These are phyloP conservation scores for Keiferia lycopersicella DNA, from an alignment of 2,888 invertebrate species.

Conservation along the genomic window DNA sequence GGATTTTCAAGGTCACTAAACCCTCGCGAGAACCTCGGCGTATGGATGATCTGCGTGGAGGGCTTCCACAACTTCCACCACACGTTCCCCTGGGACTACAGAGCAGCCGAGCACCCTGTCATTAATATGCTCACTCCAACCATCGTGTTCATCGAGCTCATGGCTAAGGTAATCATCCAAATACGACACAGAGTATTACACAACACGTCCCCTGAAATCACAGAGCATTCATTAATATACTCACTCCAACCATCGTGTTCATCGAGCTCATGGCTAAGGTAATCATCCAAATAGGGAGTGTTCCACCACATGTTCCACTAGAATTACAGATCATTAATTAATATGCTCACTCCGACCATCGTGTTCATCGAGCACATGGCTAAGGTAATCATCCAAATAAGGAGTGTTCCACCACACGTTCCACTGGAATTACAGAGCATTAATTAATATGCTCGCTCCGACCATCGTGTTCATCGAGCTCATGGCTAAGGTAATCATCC, in stretches of 20 bases:
- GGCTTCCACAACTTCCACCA: constrained; percentile 95
- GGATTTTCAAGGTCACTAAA: constrained; percentile 77
- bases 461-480: constrained; percentile 86
- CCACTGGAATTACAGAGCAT: constrained; percentile 90
- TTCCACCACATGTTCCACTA: constrained; percentile 91
- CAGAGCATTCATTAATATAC: constrained; percentile 82
- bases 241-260: constrained; percentile 85
- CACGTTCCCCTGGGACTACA: constrained; percentile 89
- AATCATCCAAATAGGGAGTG: constrained; percentile 79
- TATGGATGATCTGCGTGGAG: constrained; percentile 86
- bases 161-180: constrained; percentile 66
- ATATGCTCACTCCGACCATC: constrained; percentile 85
- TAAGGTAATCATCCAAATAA: not conserved
- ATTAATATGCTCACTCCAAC: constrained; percentile 85
- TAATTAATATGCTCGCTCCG: constrained; percentile 83
- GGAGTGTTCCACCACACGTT: constrained; percentile 92
- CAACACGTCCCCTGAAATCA: constrained; percentile 90
- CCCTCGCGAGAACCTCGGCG: constrained; percentile 86
- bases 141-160: constrained; percentile 85
- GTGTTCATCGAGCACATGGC: constrained; percentile 87
- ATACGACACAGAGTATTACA: constrained; percentile 93
- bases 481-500: constrained; percentile 76
- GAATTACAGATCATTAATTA: constrained; percentile 87
- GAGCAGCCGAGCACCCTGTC: constrained; percentile 85
- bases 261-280: constrained; percentile 84